Conservation (phyloP, 2,797 vertebrate genomes). For the Sebastes alutus region DNA sequence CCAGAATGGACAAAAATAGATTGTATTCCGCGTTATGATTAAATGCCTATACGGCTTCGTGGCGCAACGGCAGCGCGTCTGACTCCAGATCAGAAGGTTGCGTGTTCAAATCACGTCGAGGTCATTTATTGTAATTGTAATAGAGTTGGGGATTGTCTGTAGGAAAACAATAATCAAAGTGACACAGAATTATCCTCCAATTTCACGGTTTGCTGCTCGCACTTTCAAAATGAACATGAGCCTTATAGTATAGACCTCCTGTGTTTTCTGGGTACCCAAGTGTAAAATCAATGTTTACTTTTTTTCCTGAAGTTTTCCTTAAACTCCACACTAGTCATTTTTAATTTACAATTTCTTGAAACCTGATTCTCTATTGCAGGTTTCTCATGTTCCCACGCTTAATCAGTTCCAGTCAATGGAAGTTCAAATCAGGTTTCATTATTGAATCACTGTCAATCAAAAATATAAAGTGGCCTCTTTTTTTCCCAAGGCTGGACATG, state of each 20-base stretch:
- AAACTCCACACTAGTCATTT: neutral
- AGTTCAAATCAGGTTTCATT: neutral
- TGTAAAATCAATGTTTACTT: neutral
- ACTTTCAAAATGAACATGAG: neutral
- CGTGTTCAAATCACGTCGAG: slow-evolving; percentile 77
- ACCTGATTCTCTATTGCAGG: neutral
- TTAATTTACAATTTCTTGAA: neutral
- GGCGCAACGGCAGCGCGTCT: slow-evolving; percentile 78
- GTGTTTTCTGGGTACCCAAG: neutral
- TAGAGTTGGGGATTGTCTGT: neutral
- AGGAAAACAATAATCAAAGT: neutral
- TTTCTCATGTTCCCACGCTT: neutral
- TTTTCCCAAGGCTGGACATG: neutral
- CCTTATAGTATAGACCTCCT: neutral
- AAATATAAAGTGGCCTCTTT: neutral
- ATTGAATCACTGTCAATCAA: neutral
- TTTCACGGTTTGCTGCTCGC: neutral
- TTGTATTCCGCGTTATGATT: fast-evolving
- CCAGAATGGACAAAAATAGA: neutral
- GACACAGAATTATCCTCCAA: too few species aligned
- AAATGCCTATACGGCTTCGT: slow-evolving; percentile 35
- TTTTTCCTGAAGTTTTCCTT: neutral
- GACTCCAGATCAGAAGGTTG: slow-evolving; percentile 80
- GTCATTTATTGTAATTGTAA: slow-evolving; percentile 27
- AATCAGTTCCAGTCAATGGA: neutral